A percentile compares a stretch with the other conserved stretches of the same genome.
These are phyloP conservation scores for Cecropterus lyciades DNA, from an alignment of 1,140 invertebrate genomes.

Conservation along the genomic window DNA sequence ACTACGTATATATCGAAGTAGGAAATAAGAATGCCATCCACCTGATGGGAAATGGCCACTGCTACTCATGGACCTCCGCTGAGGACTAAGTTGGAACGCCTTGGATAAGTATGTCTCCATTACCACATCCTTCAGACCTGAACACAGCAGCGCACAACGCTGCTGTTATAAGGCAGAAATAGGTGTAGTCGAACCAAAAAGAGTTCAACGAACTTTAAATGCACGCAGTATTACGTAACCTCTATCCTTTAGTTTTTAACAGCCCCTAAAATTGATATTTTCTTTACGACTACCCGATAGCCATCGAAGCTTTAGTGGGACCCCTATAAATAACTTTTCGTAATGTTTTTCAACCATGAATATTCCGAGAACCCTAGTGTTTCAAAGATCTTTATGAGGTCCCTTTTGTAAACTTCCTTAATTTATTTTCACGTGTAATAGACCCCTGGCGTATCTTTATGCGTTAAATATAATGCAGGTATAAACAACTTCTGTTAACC, in stretches of 20 bases:
- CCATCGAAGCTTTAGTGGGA: not conserved
- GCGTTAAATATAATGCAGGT: not conserved
- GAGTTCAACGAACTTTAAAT: too few species aligned
- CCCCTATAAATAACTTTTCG: constrained; percentile 19
- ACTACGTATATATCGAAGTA: too few species aligned
- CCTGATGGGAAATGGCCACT: too few species aligned
- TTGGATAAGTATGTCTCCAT: too few species aligned
- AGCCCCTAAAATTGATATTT: constrained; percentile 11
- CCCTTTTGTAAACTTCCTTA: not conserved
- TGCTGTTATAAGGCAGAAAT: too few species aligned
- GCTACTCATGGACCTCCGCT: too few species aligned
- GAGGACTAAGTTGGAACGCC: too few species aligned
- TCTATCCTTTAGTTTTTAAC: not conserved
- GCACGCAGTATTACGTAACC: too few species aligned
- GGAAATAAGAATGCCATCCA: too few species aligned
- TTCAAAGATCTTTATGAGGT: not conserved
- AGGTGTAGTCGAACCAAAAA: too few species aligned
- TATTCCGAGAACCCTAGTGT: constrained; percentile 5
- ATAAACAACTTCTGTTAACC: not conserved
- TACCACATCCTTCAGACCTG: too few species aligned
- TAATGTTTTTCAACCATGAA: constrained; percentile 19
- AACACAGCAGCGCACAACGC: too few species aligned
- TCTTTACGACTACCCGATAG: constrained; percentile 12
- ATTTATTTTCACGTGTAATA: constrained; percentile 4
- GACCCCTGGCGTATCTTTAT: not conserved